Base-by-base conservation (phyloP, 2,113 vertebrate genomes). In the Aix galericulata region DNA sequence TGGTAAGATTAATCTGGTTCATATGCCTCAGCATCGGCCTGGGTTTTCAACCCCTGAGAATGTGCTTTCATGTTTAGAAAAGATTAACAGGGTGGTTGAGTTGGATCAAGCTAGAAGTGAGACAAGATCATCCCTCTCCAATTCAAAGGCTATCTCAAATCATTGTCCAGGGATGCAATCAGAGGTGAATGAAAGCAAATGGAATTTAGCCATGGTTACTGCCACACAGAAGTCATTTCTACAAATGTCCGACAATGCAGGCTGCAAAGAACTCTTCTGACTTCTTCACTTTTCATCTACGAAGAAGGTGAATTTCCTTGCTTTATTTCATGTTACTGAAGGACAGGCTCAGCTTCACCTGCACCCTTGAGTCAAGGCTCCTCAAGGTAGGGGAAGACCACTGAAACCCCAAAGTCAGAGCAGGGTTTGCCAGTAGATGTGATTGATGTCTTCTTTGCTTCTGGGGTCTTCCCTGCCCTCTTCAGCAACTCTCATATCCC, bases 1-100 rank as follows among this genome's bases (percentile, higher is more conserved):
- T 91, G 71, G 75, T 58, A 75, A n/a, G 66, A 64, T 60, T 68
- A 68, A 53, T 77, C 64, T 69, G 38, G 31, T 86, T 86, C 69
- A 40, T 78, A 62, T 40, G 53, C 40, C 32, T 89, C 59, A 77
- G 18, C 12, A 8, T 18, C 71, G 42, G 46, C 34, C 56, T 55
- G 46, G 31, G 10, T 69, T 82, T 56, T 36, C 71, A 64, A 12
- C 5, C 4, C 27, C 38, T 44, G 22, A 55, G 38, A 82, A 74
- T 7, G 10, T 52, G 38, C 34, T 78, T 83, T 36, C 27, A 5
- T n/a, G 26, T 71, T 62, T 46, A 67, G 73, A 55, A 58, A 74
- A 84, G 36, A 42, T 36, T 58, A 73, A 4, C 13, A 32, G 34
- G 5, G 14, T 9, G 31, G 26, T 69, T 74, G 66, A 46, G 17